Base-by-base conservation (phyloP, 1,140 invertebrate species). In the Manduca sexta region DNA sequence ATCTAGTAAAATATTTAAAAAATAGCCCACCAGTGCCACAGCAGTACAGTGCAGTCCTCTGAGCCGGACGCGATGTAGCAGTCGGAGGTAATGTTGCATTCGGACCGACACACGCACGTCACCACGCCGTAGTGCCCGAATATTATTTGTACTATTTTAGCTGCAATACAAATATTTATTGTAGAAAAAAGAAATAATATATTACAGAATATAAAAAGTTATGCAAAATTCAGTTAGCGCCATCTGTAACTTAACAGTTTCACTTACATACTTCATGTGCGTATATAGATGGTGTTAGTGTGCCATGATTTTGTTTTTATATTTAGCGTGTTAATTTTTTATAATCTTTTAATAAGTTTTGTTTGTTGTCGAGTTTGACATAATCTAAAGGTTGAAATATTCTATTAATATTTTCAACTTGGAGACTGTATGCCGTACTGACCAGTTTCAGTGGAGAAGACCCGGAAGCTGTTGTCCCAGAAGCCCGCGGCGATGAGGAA, bases 111-210 rank as follows among this genome's bases (percentile, higher is more conserved):
- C 45, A 98, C 87, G 86, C 98, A 99, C 1, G 98, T 99, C 37
- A 99, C 98, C 11, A 99, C 95, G 51, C 97, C 98, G 86, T 98
- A 99, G 84, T 99, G 98, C 0, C 98, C 98, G 86, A 98, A 99
- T 13, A 99, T 92, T 59, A 99, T 98, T 86, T 99, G 98, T 8
- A 96, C 93, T 70, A 99, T 97, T 90, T 98, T 98, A 4, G 96
- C 98, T 95, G 85, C 11, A 26, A 26, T 26, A 3, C 2, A 2
- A 21, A 21, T 21, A 21, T 21, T 21, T 21, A 21, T 21, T 2
- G 2, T 21, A 21, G 21, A 3, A 21, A 21, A 3, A 21, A 2
- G 7, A 3, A 21, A 21, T 21, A 3, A 21, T 21, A 21, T 21
- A 21, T 21, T 21, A 21, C 7, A 7, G 21, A 21, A 21, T 21